Evolutionary conservation across 2,797 vertebrate species (phyloP), one percentile per base, ranked within the genome.

Genomic region (Buceros bicornis): DNA sequence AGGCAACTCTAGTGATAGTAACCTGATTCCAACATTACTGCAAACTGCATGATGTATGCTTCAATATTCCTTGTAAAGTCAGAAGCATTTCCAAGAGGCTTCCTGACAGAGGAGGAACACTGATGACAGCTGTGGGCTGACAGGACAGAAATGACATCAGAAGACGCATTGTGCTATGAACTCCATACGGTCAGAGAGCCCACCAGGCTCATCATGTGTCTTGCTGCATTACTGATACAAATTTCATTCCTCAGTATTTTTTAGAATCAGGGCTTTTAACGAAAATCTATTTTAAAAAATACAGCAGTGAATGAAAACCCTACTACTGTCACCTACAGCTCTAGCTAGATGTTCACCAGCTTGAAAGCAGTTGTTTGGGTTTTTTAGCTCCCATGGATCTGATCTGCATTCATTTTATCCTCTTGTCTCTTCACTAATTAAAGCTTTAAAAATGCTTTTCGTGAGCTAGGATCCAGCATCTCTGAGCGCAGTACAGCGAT

Each of bases 361-460:
- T 74, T 92, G 74, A 83, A 94, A 85, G 73, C 72, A 86, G 69
- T 88, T 94, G 61, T 91, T 85, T 29, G 33, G 14, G 11, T 25
- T 74, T 74, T 72, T 88, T 92, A 85, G 79, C 25, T 56, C 78
- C 94, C 87, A 54, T 70, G 93, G 82, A 95, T 95, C 80, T 91
- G 58, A 91, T 87, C 84, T 88, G 58, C 72, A 81, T 94, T 82
- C 85, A 76, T 95, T 97, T 98, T 94, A 93, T 95, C 79, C 90
- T 95, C 81, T 54, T 92, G 61, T 90, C 82, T 60, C 89, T 97
- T 92, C 70, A 31, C 37, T 89, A 94, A 96, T 93, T 87, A 81
- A 70, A 82, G 64, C 84, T 92, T 87, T 48, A 78, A 86, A 85
- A 90, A 87, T 37, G 45, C 21, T 79, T 77, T 90, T 58, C 91